Base-by-base conservation (phyloP, 2,113 vertebrate genomes). In the Dicrurus megarhynchus region DNA sequence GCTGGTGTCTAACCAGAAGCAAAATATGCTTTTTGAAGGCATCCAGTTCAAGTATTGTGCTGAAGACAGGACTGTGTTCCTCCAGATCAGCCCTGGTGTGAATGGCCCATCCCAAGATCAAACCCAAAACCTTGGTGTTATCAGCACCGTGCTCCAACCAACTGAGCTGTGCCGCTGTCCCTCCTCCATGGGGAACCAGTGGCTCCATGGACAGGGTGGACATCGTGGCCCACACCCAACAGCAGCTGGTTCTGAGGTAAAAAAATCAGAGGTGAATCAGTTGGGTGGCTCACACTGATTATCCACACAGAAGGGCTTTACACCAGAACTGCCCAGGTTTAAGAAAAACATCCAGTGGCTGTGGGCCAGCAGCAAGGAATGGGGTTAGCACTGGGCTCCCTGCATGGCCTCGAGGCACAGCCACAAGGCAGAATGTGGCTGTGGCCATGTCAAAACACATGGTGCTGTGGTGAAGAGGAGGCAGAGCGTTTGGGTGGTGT, bases 381-480 rank as follows among this genome's bases (percentile, higher is more conserved):
- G 33, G 10, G 39, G 84, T 56, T 60, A 63, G 11, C 28, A 82
- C 4, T 26, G 37, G 26, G 46, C 56, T 61, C 56, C 1, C 1
- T 35, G 55, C 55, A 19, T 20, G 30, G 30, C 65, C 53, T 59
- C 1, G 1, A 49, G 64, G 53, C 52, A 41, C 28, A 9, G 53
- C 13, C 55, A 30, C 21, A 3, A 19, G 50, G 44, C 26, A 65
- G 15, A 16, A 6, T 3, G 44, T 3, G n/a, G 15, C 37, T 28
- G 47, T 20, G 35, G 8, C 44, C 14, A 0, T 9, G 28, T 16
- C 23, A 52, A 10, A 44, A n/a, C 33, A 4, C 1, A 2, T 21
- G 24, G 22, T 10, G 41, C 2, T 1, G 0, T 2, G 5, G 18
- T 4, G 21, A n/a, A 52, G 53, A 26, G 35, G 19, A 41, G 41